phyloP scores from a whole-genome alignment of 1,140 invertebrate species.

The Pogonognathellus flavescens region DNA sequence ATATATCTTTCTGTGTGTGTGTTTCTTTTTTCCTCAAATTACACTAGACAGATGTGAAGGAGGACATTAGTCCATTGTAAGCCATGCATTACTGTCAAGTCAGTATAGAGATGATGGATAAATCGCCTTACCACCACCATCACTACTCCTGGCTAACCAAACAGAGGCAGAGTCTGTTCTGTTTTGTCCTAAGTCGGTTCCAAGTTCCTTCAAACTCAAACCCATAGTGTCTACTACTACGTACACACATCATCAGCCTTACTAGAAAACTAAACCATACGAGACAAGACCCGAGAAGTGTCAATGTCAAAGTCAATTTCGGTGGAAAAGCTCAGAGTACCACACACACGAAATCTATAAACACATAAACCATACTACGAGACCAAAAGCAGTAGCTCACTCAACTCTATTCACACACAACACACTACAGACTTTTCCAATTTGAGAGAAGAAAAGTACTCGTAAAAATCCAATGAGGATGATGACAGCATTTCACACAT shows the following conservation, averaged over 20 bases:
- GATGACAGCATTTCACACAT: conserved; percentile 37
- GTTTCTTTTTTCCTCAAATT: conserved; percentile 19
- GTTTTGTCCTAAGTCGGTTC: background rate
- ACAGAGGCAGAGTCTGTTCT: conserved; percentile 19
- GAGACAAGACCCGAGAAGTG: conserved; percentile 3
- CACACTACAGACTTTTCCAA: conserved; percentile 30
- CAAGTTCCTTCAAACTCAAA: background rate
- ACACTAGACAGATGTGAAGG: conserved; percentile 26
- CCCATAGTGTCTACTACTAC: background rate
- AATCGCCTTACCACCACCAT: background rate
- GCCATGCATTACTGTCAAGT: conserved; percentile 21
- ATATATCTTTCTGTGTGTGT: too few species aligned
- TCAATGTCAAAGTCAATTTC: conserved; percentile 45
- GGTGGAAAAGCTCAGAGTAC: conserved; percentile 4
- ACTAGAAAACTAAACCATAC: background rate
- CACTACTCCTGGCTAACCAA: background rate
- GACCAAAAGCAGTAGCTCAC: background rate
- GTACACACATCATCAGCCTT: background rate
- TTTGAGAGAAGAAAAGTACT: background rate
- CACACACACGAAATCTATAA: background rate
- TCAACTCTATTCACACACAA: background rate
- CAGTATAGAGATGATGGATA: conserved; percentile 20
- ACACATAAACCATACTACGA: background rate
- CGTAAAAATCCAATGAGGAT: conserved; percentile 21
- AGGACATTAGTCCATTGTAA: conserved; percentile 24